Percentiles rank a stretch among this genome's conserved stretches.
phyloP scores from a whole-genome alignment of 2,797 vertebrate species.

The Thunnus albacares region DNA sequence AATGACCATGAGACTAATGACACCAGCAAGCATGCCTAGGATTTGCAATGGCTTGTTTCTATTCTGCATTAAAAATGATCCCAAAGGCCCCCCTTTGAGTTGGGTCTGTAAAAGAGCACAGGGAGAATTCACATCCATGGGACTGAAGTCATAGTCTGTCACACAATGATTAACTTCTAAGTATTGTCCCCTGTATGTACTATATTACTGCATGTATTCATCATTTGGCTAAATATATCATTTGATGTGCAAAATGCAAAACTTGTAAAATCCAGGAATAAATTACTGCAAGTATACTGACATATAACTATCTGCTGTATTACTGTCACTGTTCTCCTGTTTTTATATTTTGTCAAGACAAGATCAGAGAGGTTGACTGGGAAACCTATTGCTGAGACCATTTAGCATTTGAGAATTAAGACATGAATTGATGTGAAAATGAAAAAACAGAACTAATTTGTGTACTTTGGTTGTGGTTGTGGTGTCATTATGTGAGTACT shows the following conservation, averaged over 20 bases:
- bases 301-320: background rate
- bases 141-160: constrained; percentile 75
- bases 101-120: constrained; percentile 99
- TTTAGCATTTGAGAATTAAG: constrained; percentile 47
- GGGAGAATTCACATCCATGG: constrained; percentile 89
- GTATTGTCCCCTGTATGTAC: constrained; percentile 24
- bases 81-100: constrained; percentile 92
- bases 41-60: constrained; percentile 97
- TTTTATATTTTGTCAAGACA: constrained; percentile 75
- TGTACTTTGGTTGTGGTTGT: constrained; percentile 2
- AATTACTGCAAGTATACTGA: constrained; percentile 16
- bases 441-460: background rate
- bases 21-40: constrained; percentile 90
- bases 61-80: constrained; percentile 95
- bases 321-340: background rate
- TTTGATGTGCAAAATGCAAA: constrained; percentile 15
- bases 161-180: constrained; percentile 54
- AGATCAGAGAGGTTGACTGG: constrained; percentile 86
- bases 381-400: constrained; percentile 70
- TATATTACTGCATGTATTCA: constrained; percentile 49
- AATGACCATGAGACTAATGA: constrained; percentile 91
- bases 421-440: constrained; percentile 9
- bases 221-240: constrained; percentile 63
- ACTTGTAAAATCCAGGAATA: background rate
- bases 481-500: background rate